Evolutionary conservation across 2,888 invertebrate species (phyloP), one percentile per base, ranked within the genome.

Genomic region (Axea sp.): DNA sequence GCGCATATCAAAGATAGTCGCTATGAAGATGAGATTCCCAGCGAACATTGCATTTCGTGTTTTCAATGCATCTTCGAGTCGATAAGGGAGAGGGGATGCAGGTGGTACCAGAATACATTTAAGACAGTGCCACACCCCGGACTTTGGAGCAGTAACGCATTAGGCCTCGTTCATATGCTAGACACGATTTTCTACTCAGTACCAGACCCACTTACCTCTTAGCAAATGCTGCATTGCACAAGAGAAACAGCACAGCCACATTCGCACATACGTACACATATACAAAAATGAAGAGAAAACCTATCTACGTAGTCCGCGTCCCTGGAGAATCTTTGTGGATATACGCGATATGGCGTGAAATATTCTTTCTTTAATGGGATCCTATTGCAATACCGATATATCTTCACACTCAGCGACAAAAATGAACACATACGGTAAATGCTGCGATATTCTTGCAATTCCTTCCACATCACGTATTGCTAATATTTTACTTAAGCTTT

Each of bases 141-240:
- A 65, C 55, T 69, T 73, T 45, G 53, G 53, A 72, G 49, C 49
- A 33, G 59, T 69, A 60, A 65, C 60, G 51, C 71, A 71, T 72
- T 69, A 64, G 69, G 65, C 71, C 74, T 78, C 80, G 78, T 86
- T 84, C 81, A 82, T 84, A 85, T 82, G 82, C 82, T 83, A 86
- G 86, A 87, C 87, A 87, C 84, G 86, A 85, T 86, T 86, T 86
- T 87, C 85, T 87, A 87, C 86, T 87, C 84, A 87, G 83, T 81
- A 79, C 71, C 67, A 69, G 72, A 55, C 30, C 68, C 64, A 69
- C 75, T 68, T 73, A 65, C 71, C 60, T 65, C 69, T 65, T 73
- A 55, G 73, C 68, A 24, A 59, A 65, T 49, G 49, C 53, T 59
- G 75, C 75, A 59, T 60, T 73, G 62, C 31, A 35, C 47, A 59